These are phyloP conservation scores for Poeciliopsis turneri DNA, from an alignment of 2,797 vertebrate genomes.

Conservation along the genomic window DNA sequence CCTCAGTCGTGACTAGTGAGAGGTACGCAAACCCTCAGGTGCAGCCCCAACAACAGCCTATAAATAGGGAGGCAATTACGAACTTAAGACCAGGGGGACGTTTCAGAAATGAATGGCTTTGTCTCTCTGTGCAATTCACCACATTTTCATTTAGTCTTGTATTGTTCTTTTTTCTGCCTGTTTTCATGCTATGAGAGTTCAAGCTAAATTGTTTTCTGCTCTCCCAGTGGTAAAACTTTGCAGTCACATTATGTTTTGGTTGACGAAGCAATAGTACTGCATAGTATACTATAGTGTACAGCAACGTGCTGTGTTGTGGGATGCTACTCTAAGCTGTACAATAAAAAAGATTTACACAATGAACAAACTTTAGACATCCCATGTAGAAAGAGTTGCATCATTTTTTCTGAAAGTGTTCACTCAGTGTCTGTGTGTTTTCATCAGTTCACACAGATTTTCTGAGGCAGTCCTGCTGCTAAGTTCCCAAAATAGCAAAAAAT, in stretches of 20 bases:
- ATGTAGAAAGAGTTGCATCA: background rate
- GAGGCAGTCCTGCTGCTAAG: too few species aligned
- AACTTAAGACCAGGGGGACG: slow-evolving; percentile 44
- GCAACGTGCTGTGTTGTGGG: too few species aligned
- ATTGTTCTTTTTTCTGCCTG: slow-evolving; percentile 31
- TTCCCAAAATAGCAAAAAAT: too few species aligned
- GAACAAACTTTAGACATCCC: background rate
- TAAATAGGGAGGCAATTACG: slow-evolving; percentile 74
- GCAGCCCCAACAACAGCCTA: slow-evolving; percentile 51
- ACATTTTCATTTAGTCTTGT: slow-evolving; percentile 54
- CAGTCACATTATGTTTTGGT: background rate
- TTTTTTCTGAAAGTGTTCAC: background rate
- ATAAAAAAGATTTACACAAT: background rate
- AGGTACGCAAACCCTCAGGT: slow-evolving; percentile 45
- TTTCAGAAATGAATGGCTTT: slow-evolving; percentile 70
- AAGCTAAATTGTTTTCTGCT: slow-evolving; percentile 11
- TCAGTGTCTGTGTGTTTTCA: background rate
- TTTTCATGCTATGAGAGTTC: slow-evolving; percentile 16
- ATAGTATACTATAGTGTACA: background rate
- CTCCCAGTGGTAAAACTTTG: slow-evolving; percentile 1
- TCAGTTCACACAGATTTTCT: background rate
- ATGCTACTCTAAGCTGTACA: background rate
- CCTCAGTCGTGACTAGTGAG: slow-evolving; percentile 59
- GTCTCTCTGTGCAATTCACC: slow-evolving; percentile 58
- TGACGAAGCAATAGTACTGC: background rate